These are phyloP conservation scores for Sceliomorpha sp. DNA, from an alignment of 2,888 invertebrate species.

Conservation along the genomic window DNA sequence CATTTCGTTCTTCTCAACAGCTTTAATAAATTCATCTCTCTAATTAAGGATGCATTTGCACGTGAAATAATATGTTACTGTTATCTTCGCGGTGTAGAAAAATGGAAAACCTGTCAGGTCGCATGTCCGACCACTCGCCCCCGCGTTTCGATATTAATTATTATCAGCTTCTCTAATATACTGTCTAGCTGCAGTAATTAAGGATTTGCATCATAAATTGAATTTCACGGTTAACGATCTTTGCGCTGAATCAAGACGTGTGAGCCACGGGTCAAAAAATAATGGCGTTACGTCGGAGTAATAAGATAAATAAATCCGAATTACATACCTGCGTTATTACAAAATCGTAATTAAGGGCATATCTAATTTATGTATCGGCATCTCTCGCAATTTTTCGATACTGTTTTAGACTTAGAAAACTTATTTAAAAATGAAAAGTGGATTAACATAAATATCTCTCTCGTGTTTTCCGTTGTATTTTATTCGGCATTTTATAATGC, in stretches of 20 bases:
- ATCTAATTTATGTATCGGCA: constrained; percentile 36
- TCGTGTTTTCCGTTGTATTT: too few relatives aligned
- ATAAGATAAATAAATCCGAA: constrained; percentile 37
- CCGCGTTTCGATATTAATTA: constrained; percentile 51
- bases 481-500: too few relatives aligned
- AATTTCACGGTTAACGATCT: constrained; percentile 48
- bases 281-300: constrained; percentile 14
- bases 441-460: too few relatives aligned
- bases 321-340: constrained; percentile 23
- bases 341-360: constrained; percentile 34
- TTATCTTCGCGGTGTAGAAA: constrained; percentile 33
- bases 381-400: not conserved
- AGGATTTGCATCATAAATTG: constrained; percentile 49
- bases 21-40: constrained; percentile 1
- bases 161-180: constrained; percentile 47
- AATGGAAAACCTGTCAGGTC: constrained; percentile 37
- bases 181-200: constrained; percentile 40
- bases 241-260: constrained; percentile 37
- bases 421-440: too few relatives aligned
- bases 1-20: constrained; percentile 12
- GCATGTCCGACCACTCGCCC: constrained; percentile 37
- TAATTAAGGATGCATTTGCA: constrained; percentile 30
- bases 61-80: constrained; percentile 27
- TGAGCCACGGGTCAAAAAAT: constrained; percentile 34
- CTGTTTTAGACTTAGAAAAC: too few relatives aligned